These are phyloP conservation scores for Cyclura pinguis DNA, from an alignment of 2,797 vertebrate species.

Conservation along the genomic window DNA sequence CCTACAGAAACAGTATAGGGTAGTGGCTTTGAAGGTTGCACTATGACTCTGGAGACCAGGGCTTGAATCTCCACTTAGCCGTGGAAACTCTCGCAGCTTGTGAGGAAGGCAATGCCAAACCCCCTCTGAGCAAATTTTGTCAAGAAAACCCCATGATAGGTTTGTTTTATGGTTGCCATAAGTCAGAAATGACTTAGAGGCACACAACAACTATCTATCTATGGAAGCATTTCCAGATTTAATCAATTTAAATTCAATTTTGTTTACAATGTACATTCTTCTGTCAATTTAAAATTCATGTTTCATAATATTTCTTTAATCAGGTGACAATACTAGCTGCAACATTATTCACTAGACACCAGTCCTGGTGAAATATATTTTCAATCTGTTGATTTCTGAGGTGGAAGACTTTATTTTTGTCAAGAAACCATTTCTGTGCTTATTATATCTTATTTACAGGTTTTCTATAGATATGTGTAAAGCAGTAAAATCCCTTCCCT, in stretches of 20 bases:
- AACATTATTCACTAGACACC: constrained; percentile 34
- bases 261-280: too few species aligned
- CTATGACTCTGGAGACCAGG: too few species aligned
- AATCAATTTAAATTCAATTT: neutral
- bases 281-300: neutral
- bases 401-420: constrained; percentile 53
- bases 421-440: constrained; percentile 44
- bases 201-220: neutral
- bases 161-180: too few species aligned
- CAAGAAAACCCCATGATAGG: too few species aligned
- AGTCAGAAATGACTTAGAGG: too few species aligned
- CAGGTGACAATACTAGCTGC: neutral
- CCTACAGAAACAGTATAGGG: too few species aligned
- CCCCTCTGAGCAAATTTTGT: too few species aligned
- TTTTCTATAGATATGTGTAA: constrained; percentile 16
- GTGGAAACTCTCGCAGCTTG: too few species aligned
- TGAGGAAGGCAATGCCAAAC: too few species aligned
- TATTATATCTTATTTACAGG: constrained; percentile 3
- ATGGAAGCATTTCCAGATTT: neutral
- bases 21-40: too few species aligned
- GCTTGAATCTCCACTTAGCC: too few species aligned
- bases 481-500: neutral
- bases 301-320: constrained; percentile 8
- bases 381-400: constrained; percentile 15
- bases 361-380: constrained; percentile 1